Evolutionary conservation across 1,140 invertebrate species (phyloP).

Genomic region (Drosophila leontia): DNA sequence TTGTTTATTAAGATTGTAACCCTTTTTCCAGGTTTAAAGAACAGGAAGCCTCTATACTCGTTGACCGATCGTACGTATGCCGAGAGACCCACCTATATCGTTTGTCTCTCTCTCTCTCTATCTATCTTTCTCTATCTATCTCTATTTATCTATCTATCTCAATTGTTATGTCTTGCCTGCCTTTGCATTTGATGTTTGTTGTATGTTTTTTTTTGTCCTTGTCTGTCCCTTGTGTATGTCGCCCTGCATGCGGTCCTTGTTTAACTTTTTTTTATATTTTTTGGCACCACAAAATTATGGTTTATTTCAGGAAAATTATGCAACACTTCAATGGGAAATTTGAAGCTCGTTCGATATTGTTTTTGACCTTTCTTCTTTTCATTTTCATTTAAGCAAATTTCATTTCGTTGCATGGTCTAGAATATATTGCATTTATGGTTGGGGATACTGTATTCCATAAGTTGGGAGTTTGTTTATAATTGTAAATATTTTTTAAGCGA

Average conservation of each 20-base stretch:
- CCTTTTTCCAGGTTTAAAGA: constrained; percentile 94
- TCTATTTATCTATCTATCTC: constrained; percentile 18
- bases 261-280: neutral
- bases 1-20: constrained; percentile 86
- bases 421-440: constrained; percentile 3
- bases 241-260: constrained; percentile 18
- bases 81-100: constrained; percentile 49
- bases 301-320: neutral
- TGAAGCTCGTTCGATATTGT: constrained; percentile 6
- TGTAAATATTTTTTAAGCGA: neutral
- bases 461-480: neutral
- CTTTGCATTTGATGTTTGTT: constrained; percentile 36
- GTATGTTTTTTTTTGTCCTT: constrained; percentile 18
- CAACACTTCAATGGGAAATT: constrained; percentile 8
- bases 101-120: constrained; percentile 19
- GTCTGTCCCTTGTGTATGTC: constrained; percentile 21
- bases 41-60: constrained; percentile 90
- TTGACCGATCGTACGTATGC: constrained; percentile 94
- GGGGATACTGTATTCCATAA: neutral
- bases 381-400: constrained; percentile 1
- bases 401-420: constrained; percentile 12
- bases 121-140: constrained; percentile 15
- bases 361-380: neutral
- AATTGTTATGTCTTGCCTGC: constrained; percentile 42
- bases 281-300: constrained; percentile 2